These are phyloP conservation scores for Lypha dubia DNA, from an alignment of 2,888 invertebrate species.

Conservation along the genomic window DNA sequence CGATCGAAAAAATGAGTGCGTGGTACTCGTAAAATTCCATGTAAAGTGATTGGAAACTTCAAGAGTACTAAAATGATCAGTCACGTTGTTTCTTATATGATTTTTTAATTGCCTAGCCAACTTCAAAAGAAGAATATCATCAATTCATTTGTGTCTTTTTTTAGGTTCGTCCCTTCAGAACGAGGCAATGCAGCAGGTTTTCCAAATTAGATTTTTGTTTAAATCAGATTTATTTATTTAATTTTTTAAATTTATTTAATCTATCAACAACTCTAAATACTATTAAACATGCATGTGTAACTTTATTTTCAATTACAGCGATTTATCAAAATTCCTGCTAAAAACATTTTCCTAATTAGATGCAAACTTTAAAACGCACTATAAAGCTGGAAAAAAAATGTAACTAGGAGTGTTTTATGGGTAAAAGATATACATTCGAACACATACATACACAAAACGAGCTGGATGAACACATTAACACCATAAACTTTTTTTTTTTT, in stretches of 20 bases:
- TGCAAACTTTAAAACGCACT: conserved; percentile 73
- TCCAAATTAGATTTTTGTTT: neutral
- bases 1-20: too few relatives aligned
- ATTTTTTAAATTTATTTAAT: neutral
- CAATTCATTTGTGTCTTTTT: too few relatives aligned
- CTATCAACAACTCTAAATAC: conserved; percentile 47
- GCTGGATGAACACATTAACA: conserved; percentile 62
- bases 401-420: conserved; percentile 69
- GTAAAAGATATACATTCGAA: conserved; percentile 38
- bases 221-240: neutral
- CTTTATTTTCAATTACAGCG: conserved; percentile 67
- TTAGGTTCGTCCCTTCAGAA: too few relatives aligned
- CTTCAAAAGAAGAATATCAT: too few relatives aligned
- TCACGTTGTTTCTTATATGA: too few relatives aligned
- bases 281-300: conserved; percentile 66
- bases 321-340: conserved; percentile 46
- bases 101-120: too few relatives aligned
- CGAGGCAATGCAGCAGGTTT: neutral
- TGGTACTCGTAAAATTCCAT: too few relatives aligned
- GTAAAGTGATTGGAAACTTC: too few relatives aligned
- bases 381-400: conserved; percentile 40
- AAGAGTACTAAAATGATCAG: too few relatives aligned
- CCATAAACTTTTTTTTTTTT: conserved; percentile 64
- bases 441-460: conserved; percentile 50
- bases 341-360: conserved; percentile 74